A percentile compares a stretch with the other conserved stretches of the same genome.
These are phyloP conservation scores for Drosophila vallismaia DNA, from an alignment of 2,888 invertebrate species.

Conservation along the genomic window DNA sequence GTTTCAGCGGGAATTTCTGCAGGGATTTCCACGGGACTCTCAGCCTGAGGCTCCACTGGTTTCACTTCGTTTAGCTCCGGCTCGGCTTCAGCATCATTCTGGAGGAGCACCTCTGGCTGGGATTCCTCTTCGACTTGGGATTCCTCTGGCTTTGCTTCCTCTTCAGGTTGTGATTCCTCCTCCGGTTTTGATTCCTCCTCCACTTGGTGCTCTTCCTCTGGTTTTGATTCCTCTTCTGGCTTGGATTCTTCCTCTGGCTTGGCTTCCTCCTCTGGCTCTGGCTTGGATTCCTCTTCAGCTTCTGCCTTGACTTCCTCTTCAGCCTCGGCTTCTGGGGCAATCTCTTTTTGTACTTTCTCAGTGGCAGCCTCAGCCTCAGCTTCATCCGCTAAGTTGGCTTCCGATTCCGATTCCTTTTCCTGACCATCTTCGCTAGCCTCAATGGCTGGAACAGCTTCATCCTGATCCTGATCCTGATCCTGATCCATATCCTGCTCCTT, in stretches of 20 bases:
- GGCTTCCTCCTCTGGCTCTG: background rate
- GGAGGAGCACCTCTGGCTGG: conserved; percentile 6
- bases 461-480: conserved; percentile 14
- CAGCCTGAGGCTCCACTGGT: conserved; percentile 11
- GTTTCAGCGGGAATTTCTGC: background rate
- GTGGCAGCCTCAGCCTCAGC: conserved; percentile 6
- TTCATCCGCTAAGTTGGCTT: conserved; percentile 16
- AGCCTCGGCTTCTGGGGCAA: background rate
- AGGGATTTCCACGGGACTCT: background rate
- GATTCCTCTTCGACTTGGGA: background rate
- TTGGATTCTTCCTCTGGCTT: conserved; percentile 5
- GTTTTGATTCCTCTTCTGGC: background rate
- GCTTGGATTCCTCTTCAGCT: background rate
- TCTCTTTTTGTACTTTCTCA: conserved; percentile 7
- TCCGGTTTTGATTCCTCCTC: background rate
- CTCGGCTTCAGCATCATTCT: conserved; percentile 17
- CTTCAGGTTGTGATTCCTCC: background rate
- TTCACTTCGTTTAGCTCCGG: conserved; percentile 8
- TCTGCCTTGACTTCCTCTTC: conserved; percentile 6
- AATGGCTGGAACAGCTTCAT: conserved; percentile 9
- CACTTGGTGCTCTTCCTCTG: conserved; percentile 5
- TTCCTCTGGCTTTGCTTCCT: background rate
- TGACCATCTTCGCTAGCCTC: conserved; percentile 15
- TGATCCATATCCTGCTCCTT: conserved; percentile 37
- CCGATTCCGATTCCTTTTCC: conserved; percentile 24